Evolutionary conservation across 1,140 invertebrate species (phyloP).

Genomic region (Heliothis virescens): DNA sequence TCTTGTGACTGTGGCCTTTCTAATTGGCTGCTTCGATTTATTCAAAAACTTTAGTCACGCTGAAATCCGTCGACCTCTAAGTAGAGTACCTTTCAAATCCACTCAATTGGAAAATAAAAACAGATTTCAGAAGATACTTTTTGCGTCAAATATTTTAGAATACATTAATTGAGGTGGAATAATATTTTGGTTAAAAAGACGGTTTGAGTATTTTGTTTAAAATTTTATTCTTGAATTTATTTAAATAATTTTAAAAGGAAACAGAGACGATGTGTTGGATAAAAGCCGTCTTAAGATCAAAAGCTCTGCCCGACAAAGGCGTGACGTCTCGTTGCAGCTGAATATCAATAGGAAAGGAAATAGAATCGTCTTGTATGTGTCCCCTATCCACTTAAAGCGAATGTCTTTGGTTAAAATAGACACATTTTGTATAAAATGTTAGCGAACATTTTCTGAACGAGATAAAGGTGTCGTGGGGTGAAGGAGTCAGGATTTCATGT

Average conservation of each 20-base stretch:
- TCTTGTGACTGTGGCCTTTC: constrained; percentile 2
- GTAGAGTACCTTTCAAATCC: constrained; percentile 6
- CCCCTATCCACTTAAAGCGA: not conserved
- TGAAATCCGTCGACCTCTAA: not conserved
- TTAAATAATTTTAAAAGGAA: no score
- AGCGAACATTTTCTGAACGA: no score
- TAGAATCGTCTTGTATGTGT: not conserved
- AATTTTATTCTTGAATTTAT: no score
- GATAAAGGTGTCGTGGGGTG: no score
- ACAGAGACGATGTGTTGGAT: no score
- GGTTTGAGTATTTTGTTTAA: no score
- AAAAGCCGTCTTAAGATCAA: constrained; percentile 12
- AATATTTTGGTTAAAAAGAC: not conserved
- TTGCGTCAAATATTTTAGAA: not conserved
- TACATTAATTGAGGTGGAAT: no score
- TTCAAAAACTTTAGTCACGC: not conserved
- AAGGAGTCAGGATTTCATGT: no score
- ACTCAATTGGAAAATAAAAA: constrained; percentile 17
- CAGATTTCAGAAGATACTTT: constrained; percentile 8
- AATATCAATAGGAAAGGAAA: constrained; percentile 22
- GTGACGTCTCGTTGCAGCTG: not conserved
- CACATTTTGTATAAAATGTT: not conserved
- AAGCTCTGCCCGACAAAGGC: constrained; percentile 1
- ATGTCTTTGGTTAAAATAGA: not conserved
- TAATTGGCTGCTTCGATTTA: constrained; percentile 5